Percentiles rank a stretch among this genome's conserved stretches.
Conservation (phyloP, 2,888 invertebrate species). For the Belgica antarctica region DNA sequence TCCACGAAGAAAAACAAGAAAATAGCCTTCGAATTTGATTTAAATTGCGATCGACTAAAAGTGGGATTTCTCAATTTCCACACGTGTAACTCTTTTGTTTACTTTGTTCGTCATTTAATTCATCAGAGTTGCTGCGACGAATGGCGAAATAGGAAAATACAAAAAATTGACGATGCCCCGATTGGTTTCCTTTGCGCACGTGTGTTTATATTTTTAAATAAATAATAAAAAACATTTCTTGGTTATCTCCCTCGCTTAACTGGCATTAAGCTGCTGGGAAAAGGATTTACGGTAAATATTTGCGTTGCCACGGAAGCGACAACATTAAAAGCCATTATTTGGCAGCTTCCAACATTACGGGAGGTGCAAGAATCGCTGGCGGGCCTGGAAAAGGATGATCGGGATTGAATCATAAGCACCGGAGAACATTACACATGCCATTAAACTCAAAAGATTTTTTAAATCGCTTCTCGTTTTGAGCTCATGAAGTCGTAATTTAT, state of each 20-base stretch:
- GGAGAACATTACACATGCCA: slow-evolving; percentile 38
- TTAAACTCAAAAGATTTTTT: slow-evolving; percentile 31
- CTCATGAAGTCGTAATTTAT: slow-evolving; percentile 32
- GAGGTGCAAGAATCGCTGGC: neutral
- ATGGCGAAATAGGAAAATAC: neutral
- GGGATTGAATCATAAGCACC: neutral
- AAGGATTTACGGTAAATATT: slow-evolving; percentile 44
- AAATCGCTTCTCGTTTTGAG: slow-evolving; percentile 20
- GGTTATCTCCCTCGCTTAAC: slow-evolving; percentile 7
- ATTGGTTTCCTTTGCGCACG: slow-evolving; percentile 36
- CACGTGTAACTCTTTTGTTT: slow-evolving; percentile 41
- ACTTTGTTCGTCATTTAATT: slow-evolving; percentile 37
- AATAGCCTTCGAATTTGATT: slow-evolving; percentile 21
- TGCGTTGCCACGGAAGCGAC: slow-evolving; percentile 15
- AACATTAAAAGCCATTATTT: slow-evolving; percentile 10
- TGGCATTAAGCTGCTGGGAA: slow-evolving; percentile 38
- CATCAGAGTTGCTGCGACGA: too few relatives aligned
- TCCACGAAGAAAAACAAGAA: slow-evolving; percentile 25
- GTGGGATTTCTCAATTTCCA: slow-evolving; percentile 36
- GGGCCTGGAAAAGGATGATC: neutral
- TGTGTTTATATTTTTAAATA: slow-evolving; percentile 39
- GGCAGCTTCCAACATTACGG: neutral
- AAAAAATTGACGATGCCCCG: slow-evolving; percentile 24
- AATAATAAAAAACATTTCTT: slow-evolving; percentile 24
- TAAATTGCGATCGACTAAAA: slow-evolving; percentile 37